Evolutionary conservation across 2,797 vertebrate species (phyloP).

Genomic region (Sebastes kiyomatsui): DNA sequence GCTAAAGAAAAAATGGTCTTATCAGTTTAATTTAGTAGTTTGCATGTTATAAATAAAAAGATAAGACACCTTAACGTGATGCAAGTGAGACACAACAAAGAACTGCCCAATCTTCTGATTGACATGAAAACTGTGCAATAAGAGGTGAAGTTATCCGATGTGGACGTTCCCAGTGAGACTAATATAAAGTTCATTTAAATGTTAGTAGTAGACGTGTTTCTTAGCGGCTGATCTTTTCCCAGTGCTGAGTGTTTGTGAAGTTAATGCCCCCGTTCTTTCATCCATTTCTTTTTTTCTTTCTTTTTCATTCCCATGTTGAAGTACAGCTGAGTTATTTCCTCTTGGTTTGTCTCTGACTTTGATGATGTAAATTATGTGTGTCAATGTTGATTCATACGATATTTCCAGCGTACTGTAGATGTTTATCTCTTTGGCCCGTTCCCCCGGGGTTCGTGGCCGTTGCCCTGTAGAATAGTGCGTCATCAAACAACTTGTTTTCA

Average conservation of each 20-base stretch:
- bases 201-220: conserved; percentile 20
- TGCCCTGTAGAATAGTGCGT: conserved; percentile 17
- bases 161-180: conserved; percentile 29
- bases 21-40: conserved; percentile 20
- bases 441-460: neutral
- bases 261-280: neutral
- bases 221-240: conserved; percentile 9
- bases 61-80: neutral
- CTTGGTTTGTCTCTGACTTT: conserved; percentile 31
- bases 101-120: conserved; percentile 9
- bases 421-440: neutral
- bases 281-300: neutral
- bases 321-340: neutral
- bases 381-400: conserved; percentile 1
- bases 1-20: neutral
- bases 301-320: neutral
- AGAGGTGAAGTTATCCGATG: conserved; percentile 12
- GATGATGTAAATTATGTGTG: neutral
- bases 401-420: conserved; percentile 24
- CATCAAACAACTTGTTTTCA: conserved; percentile 32
- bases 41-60: conserved; percentile 24
- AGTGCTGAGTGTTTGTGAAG: conserved; percentile 12
- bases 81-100: conserved; percentile 2
- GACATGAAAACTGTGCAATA: conserved; percentile 53
- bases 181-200: conserved; percentile 16